These are phyloP conservation scores for Zygogramma bicolorata DNA, from an alignment of 2,888 invertebrate species.

Conservation along the genomic window DNA sequence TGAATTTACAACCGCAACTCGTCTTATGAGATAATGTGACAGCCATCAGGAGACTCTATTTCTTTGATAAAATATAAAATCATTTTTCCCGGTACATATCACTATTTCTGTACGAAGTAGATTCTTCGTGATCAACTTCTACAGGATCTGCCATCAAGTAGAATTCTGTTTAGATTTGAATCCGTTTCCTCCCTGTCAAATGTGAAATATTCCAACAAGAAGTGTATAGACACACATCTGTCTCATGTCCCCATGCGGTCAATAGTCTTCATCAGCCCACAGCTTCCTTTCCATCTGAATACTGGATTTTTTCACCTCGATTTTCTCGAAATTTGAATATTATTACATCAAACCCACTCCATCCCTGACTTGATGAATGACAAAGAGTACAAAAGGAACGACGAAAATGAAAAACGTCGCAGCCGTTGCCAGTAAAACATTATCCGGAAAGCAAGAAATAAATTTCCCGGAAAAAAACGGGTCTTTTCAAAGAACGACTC, in stretches of 20 bases:
- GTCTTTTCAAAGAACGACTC: constrained; percentile 32
- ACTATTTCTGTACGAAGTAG: no score
- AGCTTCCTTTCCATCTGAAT: neutral
- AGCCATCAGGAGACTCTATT: no score
- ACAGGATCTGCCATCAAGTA: no score
- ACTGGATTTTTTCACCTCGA: neutral
- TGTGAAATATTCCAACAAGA: no score
- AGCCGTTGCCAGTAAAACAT: constrained; percentile 22
- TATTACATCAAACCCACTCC: constrained; percentile 8
- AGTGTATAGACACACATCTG: no score
- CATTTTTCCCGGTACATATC: no score
- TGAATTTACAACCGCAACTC: no score
- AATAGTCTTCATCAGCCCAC: neutral
- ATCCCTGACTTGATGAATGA: constrained; percentile 25
- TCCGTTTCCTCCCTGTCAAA: no score
- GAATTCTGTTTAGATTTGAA: no score
- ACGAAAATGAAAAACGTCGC: constrained; percentile 29
- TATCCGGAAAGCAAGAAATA: constrained; percentile 30
- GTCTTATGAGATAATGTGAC: no score
- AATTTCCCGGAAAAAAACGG: constrained; percentile 25
- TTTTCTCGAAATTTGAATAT: constrained; percentile 10
- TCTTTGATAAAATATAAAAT: no score
- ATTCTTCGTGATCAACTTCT: no score
- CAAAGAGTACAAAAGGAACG: constrained; percentile 17
- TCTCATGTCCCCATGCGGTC: neutral